Percentiles rank a stretch among this genome's conserved stretches.
Conservation (phyloP, 2,113 vertebrate species). For the Tupaia chinensis region DNA sequence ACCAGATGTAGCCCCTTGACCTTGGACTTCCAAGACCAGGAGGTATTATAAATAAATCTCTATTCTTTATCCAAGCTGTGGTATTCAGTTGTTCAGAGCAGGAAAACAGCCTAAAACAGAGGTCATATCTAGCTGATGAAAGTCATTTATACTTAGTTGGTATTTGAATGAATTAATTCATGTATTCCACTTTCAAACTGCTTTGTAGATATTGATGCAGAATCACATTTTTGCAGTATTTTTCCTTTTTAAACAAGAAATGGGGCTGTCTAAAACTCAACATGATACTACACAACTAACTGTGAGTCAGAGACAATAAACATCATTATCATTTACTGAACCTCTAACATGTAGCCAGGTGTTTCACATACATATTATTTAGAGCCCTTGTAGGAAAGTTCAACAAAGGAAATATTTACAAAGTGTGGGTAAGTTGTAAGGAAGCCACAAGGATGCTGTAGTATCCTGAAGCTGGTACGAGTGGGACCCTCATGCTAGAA, state of each 20-base stretch:
- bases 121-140: background rate
- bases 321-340: background rate
- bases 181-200: background rate
- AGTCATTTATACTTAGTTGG: background rate
- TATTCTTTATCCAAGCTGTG: too few species aligned
- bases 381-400: background rate
- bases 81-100: too few species aligned
- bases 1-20: too few species aligned
- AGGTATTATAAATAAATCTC: too few species aligned
- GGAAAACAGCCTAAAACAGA: too few species aligned
- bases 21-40: too few species aligned
- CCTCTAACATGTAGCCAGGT: too few species aligned
- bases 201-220: background rate
- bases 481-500: background rate
- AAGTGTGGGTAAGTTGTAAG: background rate
- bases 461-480: background rate
- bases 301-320: background rate
- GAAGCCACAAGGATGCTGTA: background rate
- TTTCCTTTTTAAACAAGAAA: background rate
- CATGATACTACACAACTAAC: background rate
- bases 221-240: background rate
- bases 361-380: too few species aligned
- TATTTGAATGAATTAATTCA: constrained; percentile 9
- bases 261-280: background rate
- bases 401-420: background rate